Conservation (phyloP, 2,113 vertebrate species). For the Hippocampus zosterae region DNA sequence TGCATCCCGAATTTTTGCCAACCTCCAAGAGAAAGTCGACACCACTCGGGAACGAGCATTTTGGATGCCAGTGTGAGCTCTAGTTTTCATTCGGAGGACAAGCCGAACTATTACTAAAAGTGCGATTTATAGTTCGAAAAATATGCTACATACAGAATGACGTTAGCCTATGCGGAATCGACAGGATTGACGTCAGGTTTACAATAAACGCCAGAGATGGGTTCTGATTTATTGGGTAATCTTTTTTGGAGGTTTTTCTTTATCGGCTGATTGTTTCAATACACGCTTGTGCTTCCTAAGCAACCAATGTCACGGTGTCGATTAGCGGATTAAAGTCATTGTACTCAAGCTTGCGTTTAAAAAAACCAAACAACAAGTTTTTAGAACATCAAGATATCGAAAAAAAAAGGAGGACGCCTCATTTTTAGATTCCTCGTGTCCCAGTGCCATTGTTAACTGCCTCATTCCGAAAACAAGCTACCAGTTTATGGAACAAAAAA, state of each 20-base stretch:
- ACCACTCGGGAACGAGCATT: no score
- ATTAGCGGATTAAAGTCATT: conserved; percentile 11
- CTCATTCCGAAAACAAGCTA: neutral
- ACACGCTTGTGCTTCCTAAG: conserved; percentile 26
- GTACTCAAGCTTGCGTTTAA: neutral
- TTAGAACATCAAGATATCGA: neutral
- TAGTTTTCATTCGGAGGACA: no score
- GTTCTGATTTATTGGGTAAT: neutral
- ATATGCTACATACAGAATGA: conserved; percentile 17
- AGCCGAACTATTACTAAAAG: no score
- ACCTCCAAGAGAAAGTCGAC: no score
- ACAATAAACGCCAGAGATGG: neutral
- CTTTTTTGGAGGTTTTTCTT: neutral
- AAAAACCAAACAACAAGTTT: no score
- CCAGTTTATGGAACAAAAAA: neutral
- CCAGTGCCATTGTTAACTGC: neutral
- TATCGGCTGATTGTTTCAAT: conserved; percentile 5
- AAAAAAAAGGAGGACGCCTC: neutral
- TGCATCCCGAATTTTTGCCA: no score
- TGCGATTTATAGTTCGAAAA: no score
- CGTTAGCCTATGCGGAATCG: conserved; percentile 29
- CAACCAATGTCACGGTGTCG: conserved; percentile 23
- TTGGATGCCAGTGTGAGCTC: no score
- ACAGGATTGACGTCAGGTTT: conserved; percentile 8
- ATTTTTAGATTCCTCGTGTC: neutral